phyloP scores from a whole-genome alignment of 2,113 vertebrate genomes.

The Psittacula cyanocephala region DNA sequence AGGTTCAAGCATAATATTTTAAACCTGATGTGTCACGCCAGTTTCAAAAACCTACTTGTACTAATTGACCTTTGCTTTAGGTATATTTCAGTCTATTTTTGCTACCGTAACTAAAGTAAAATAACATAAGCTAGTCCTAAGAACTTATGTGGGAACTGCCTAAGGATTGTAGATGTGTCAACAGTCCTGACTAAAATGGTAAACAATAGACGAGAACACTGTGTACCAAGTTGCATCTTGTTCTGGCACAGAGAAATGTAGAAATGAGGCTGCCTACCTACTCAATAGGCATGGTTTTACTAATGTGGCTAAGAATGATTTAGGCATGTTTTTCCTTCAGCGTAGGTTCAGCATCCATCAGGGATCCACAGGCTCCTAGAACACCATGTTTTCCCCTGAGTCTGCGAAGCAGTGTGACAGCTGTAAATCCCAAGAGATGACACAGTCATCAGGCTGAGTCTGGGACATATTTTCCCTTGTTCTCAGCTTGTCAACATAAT shows the following conservation, averaged over 20 bases:
- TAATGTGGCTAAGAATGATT: not conserved
- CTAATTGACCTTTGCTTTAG: not conserved
- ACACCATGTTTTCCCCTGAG: not conserved
- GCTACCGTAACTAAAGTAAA: not conserved
- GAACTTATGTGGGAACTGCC: not conserved
- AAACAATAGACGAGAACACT: not conserved
- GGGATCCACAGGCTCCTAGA: not conserved
- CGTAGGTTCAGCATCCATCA: not conserved
- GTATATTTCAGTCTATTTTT: not conserved
- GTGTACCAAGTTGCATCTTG: not conserved
- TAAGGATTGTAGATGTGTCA: not conserved
- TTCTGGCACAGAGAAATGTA: not conserved
- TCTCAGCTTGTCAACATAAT: not conserved
- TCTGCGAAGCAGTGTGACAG: not conserved
- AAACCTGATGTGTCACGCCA: not conserved
- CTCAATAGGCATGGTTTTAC: not conserved
- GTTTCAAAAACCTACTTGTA: not conserved
- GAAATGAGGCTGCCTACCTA: not conserved
- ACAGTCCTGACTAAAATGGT: not conserved
- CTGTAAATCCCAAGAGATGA: not conserved
- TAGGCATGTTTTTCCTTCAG: not conserved
- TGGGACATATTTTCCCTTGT: not conserved
- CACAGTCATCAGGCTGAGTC: not conserved
- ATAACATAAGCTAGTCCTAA: not conserved
- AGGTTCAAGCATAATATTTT: not conserved